Conservation (phyloP, 2,888 invertebrate genomes). For the Branchellion lobata region DNA sequence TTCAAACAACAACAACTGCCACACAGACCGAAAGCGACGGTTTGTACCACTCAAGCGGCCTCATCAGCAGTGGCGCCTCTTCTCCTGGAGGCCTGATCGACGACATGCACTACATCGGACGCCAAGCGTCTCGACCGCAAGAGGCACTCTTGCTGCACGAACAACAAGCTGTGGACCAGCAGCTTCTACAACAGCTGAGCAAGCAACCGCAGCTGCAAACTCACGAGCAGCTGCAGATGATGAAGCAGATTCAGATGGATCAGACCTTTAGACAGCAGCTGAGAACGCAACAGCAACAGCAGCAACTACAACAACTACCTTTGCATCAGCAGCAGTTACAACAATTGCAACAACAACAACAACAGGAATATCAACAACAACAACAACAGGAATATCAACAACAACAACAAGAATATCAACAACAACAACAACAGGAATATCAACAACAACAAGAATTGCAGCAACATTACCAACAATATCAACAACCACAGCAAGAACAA, state of each 20-base stretch:
- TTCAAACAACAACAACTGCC: too few relatives aligned
- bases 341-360: slow-evolving; percentile 15
- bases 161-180: too few relatives aligned
- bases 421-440: neutral
- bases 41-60: slow-evolving; percentile 1
- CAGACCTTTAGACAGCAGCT: neutral
- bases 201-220: neutral
- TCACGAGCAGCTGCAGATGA: neutral
- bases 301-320: neutral
- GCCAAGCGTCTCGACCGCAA: neutral
- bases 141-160: neutral
- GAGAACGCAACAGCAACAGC: neutral
- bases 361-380: slow-evolving; percentile 9
- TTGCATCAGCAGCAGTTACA: neutral
- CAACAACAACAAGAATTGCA: neutral
- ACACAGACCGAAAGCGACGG: slow-evolving; percentile 36
- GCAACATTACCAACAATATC: neutral
- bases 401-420: neutral
- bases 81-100: slow-evolving; percentile 31
- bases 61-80: slow-evolving; percentile 22
- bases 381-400: neutral
- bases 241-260: neutral
- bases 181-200: neutral
- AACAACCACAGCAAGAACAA: neutral
- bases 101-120: slow-evolving; percentile 38